phyloP scores from a whole-genome alignment of 64 coral and sea anemone genomes.

The Hydrozoanthus tunicans region DNA sequence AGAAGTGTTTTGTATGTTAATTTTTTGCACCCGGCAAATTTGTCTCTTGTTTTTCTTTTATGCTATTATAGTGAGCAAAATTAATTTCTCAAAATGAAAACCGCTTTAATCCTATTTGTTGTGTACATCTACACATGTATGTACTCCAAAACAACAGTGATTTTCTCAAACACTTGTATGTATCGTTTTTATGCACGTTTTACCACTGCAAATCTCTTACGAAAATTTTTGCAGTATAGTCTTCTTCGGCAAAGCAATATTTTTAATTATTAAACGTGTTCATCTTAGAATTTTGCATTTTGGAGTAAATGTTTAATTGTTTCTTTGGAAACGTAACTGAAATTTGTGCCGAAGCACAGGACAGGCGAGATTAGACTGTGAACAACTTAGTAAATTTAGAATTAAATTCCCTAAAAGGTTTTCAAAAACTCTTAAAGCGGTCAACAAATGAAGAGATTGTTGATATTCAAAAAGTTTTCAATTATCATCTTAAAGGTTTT shows the following conservation, averaged over 20 bases:
- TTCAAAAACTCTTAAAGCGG: not conserved
- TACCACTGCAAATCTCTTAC: not conserved
- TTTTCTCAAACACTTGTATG: too few species aligned
- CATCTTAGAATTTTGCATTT: conserved; percentile 20
- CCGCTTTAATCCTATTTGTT: too few species aligned
- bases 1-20: too few species aligned
- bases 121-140: too few species aligned
- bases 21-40: too few species aligned
- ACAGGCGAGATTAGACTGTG: too few species aligned
- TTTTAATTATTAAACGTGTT: conserved; percentile 54
- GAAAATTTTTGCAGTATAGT: not conserved
- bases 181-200: not conserved
- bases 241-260: conserved; percentile 8
- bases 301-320: conserved; percentile 42
- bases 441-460: not conserved
- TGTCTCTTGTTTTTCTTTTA: too few species aligned
- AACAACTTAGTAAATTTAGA: too few species aligned
- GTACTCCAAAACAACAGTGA: too few species aligned
- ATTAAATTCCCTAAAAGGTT: not conserved
- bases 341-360: not conserved
- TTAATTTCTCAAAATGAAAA: too few species aligned
- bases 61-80: too few species aligned
- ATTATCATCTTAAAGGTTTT: conserved; percentile 64
- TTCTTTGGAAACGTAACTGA: not conserved
- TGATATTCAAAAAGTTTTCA: conserved; percentile 2